Evolutionary conservation across 2,113 vertebrate genomes (phyloP).

Genomic region (Sapayoa aenigma): DNA sequence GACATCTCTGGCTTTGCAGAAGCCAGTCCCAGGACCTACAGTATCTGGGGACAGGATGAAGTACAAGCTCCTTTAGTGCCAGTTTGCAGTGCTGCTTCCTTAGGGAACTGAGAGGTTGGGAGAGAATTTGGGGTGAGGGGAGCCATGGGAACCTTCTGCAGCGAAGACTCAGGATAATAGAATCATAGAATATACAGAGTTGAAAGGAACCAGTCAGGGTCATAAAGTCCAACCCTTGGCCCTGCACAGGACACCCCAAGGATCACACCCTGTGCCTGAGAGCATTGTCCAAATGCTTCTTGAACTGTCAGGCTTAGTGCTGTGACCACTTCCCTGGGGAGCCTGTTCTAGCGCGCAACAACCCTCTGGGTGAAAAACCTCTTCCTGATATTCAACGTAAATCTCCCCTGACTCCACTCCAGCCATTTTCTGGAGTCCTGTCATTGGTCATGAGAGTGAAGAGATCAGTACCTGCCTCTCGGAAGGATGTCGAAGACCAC

Average conservation of each 20-base stretch:
- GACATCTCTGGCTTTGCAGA: neutral
- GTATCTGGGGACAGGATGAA: too few relatives aligned
- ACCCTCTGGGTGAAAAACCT: neutral
- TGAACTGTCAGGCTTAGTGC: neutral
- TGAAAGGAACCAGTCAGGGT: neutral
- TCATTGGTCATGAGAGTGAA: neutral
- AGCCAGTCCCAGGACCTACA: neutral
- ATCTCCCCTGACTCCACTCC: neutral
- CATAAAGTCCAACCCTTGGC: too few relatives aligned
- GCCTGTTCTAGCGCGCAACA: neutral
- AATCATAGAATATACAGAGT: neutral
- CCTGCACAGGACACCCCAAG: neutral
- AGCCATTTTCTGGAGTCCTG: neutral
- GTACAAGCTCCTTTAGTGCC: neutral
- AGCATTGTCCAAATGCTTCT: fast-evolving
- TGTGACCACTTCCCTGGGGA: neutral
- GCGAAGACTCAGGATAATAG: neutral
- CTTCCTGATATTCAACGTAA: neutral
- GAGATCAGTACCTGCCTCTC: neutral
- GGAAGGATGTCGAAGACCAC: fast-evolving
- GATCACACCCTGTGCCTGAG: neutral
- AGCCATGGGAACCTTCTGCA: neutral
- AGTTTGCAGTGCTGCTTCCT: neutral
- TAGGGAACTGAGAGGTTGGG: neutral
- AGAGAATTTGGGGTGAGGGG: neutral